A percentile compares a stretch with the other conserved stretches of the same genome.
Evolutionary conservation across 2,113 vertebrate species (phyloP).

Genomic region (Indicator indicator): DNA sequence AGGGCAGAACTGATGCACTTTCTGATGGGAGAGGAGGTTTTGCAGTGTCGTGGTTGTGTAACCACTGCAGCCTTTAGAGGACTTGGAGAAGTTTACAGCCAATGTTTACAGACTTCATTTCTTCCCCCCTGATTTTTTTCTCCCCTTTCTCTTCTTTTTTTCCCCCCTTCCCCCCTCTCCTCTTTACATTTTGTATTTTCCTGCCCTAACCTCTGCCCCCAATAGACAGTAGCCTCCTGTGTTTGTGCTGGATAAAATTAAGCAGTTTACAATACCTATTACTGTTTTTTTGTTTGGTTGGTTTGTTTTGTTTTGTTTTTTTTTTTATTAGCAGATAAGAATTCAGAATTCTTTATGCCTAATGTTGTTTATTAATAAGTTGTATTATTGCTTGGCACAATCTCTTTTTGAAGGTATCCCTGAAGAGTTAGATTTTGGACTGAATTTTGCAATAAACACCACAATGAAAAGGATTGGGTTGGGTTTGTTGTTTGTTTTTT

Average conservation of each 20-base stretch:
- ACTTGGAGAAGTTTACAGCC: neutral
- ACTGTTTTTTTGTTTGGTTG: neutral
- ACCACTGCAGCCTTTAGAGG: neutral
- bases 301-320: neutral
- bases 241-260: neutral
- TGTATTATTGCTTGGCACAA: conserved; percentile 32
- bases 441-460: conserved; percentile 65
- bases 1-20: conserved; percentile 66
- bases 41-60: neutral
- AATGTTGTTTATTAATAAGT: neutral
- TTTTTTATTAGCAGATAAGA: neutral
- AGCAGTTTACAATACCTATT: neutral
- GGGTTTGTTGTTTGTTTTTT: neutral
- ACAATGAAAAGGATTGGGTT: neutral
- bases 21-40: neutral
- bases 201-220: neutral
- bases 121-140: too few species aligned
- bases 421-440: neutral
- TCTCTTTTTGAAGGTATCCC: neutral
- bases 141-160: too few species aligned
- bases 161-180: accelerated
- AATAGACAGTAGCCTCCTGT: neutral
- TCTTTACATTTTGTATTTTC: neutral
- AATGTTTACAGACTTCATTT: conserved; percentile 17
- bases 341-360: conserved; percentile 36